Evolutionary conservation across 2,888 invertebrate species (phyloP), one percentile per base, ranked within the genome.

Genomic region (Orthosia gracilis): DNA sequence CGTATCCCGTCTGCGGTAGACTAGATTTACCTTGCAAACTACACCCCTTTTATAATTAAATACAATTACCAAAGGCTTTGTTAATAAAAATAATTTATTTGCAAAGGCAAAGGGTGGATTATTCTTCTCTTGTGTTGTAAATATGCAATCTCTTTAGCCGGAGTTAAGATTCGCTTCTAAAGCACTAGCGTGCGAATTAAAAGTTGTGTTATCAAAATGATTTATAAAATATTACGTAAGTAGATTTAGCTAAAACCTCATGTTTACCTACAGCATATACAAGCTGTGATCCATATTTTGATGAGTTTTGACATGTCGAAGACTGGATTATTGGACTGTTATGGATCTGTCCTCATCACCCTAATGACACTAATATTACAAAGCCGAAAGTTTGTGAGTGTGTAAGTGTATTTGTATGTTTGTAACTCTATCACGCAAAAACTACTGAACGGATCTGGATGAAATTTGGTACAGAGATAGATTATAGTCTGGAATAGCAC

Each of bases 1-100:
- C 65, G 66, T 76, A 68, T 79, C 66, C 69, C 69, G 59, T 57
- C 67, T 73, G 77, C 50, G 74, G 78, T 76, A 61, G 78, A 72
- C 69, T 79, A 71, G 85, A 84, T 88, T 88, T 89, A 77, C 82
- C 76, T 73, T 66, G 71, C 72, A 68, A 76, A 84, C 86, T 84
- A 85, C 78, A 81, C 72, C 77, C 74, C 75, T 84, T 82, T 65
- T 85, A 75, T 88, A 86, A 85, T 87, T 82, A 83, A 89, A 85
- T 83, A 78, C 74, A 85, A 82, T 85, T 79, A 82, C 83, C 63
- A 54, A 50, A 63, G 66, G 78, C 79, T 85, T 82, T 83, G 81
- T 82, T 76, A 55, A 55, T 82, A 71, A 85, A 76, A 76, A 73
- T 76, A 67, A 77, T 80, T 80, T 80, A 76, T 80, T 67, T 76